These are phyloP conservation scores for Oryzias curvinotus DNA, from an alignment of 2,113 vertebrate species.

Conservation along the genomic window DNA sequence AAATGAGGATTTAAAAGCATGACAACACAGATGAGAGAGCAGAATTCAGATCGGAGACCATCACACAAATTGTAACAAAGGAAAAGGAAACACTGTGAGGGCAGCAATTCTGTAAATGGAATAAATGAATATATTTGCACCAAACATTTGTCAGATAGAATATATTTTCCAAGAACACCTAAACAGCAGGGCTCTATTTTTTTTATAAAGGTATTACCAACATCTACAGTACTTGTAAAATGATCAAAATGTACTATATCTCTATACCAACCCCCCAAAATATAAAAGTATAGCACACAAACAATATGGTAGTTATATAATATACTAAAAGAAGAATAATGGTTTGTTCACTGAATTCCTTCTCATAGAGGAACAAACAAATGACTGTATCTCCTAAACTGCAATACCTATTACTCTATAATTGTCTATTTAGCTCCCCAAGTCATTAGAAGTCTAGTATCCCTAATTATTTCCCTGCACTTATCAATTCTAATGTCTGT, in stretches of 20 bases:
- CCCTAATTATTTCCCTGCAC: conserved; percentile 33
- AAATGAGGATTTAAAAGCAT: not conserved
- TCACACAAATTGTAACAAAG: conserved; percentile 20
- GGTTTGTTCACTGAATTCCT: too few relatives aligned
- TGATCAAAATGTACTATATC: too few relatives aligned
- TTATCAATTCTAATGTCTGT: conserved; percentile 1
- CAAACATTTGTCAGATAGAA: conserved; percentile 21
- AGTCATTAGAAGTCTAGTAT: conserved; percentile 3
- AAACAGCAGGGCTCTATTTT: not conserved
- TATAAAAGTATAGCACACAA: too few relatives aligned
- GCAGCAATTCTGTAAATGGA: conserved; percentile 18
- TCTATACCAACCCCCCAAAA: too few relatives aligned
- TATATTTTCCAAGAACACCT: conserved; percentile 7
- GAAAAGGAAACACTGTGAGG: conserved; percentile 15
- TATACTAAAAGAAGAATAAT: too few relatives aligned
- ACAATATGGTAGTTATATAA: too few relatives aligned
- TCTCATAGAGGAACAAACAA: not conserved
- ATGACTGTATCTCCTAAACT: not conserved
- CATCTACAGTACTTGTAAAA: not conserved
- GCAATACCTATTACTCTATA: conserved; percentile 15
- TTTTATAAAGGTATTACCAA: not conserved
- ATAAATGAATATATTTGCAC: conserved; percentile 37
- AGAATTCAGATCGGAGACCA: conserved; percentile 12
- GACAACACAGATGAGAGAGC: conserved; percentile 1
- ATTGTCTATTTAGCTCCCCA: conserved; percentile 28